Base-by-base conservation (phyloP, 2,113 vertebrate species). In the Semnornis frantzii region DNA sequence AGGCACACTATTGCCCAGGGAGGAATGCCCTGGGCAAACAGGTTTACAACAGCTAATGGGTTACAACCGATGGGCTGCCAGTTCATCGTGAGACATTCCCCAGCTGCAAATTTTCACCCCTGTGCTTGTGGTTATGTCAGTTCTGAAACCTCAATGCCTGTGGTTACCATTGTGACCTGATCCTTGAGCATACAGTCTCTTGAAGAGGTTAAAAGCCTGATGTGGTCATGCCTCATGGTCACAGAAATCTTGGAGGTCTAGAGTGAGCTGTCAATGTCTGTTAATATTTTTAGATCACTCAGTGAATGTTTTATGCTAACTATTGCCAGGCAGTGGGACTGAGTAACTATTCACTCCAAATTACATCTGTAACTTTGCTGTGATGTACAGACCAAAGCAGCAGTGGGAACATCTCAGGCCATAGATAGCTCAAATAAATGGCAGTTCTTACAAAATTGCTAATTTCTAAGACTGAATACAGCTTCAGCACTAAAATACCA, bases 71-170 rank as follows among this genome's bases (percentile, higher is more conserved):
- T 5, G 15, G 28, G 15, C 33, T 25, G 33, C 15, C 0, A 1
- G 11, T 19, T 65, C 7, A 9, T 17, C 12, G 6, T 9, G 33
- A 77, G 44, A 5, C 0, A 0, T 5, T 39, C 15, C n/a, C 14
- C 52, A 34, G 42, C 30, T 74, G 18, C 7, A 12, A 44, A 50
- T 11, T 27, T 50, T n/a, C 52, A 44, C 6, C 11, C 13, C 12
- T 0, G 1, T 20, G 18, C 33, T 57, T 66, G 58, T 0, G 0
- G 5, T 20, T 23, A 2, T 13, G 31, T 42, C 37, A 28, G 24
- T 63, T 46, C n/a, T 37, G 62, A 28, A 68, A 37, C 33, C 15
- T 44, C 57, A 7, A 10, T 28, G 44, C 12, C 39, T 44, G 25
- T 13, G 16, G 19, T 37, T 1, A 0, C 21, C 42, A 46, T 39